Evolutionary conservation across 2,888 invertebrate genomes (phyloP).

Genomic region (Steromphala cineraria): DNA sequence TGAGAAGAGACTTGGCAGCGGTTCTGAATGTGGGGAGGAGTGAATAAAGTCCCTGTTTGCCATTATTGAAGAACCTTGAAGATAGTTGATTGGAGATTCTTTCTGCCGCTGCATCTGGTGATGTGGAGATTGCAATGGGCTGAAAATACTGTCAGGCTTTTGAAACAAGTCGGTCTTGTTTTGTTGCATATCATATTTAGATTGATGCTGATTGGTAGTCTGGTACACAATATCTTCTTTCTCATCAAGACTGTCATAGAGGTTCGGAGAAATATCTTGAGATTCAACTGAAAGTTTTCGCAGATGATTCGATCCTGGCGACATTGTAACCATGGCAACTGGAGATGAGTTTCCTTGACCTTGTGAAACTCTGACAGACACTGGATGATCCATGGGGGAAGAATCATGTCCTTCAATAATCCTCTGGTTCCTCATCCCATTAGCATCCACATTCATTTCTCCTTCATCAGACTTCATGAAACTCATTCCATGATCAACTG

Average conservation of each 20-base stretch:
- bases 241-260: constrained; percentile 46
- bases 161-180: too few species aligned
- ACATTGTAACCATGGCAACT: constrained; percentile 26
- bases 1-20: neutral
- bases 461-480: neutral
- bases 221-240: constrained; percentile 26
- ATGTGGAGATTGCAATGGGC: neutral
- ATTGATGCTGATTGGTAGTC: neutral
- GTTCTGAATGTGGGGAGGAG: neutral
- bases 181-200: neutral
- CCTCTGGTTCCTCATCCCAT: constrained; percentile 29
- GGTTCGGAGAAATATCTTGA: constrained; percentile 25
- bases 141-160: neutral
- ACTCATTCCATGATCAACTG: neutral
- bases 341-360: constrained; percentile 33
- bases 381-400: constrained; percentile 31
- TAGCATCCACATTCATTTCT: constrained; percentile 11
- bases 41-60: neutral
- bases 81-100: neutral
- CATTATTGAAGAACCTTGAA: neutral
- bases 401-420: constrained; percentile 49
- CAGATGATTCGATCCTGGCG: neutral
- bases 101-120: neutral
- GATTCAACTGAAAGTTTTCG: constrained; percentile 26
- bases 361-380: constrained; percentile 18